A percentile compares a stretch with the other conserved stretches of the same genome.
Conservation (phyloP, 2,888 invertebrate species). For the Napeogenes sylphis region DNA sequence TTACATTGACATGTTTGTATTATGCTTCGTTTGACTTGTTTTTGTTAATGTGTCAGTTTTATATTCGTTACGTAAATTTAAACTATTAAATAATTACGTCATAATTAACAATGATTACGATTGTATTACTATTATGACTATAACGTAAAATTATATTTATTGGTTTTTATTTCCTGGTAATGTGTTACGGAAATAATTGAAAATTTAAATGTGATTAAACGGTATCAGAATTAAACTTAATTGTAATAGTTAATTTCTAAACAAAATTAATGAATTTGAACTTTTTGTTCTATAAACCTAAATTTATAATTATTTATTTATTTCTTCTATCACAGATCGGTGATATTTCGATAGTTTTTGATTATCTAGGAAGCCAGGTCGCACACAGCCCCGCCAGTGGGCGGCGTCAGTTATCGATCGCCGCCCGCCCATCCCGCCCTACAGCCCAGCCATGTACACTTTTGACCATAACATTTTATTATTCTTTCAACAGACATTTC, state of each 20-base stretch:
- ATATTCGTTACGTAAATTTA: background rate
- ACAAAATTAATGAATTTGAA: no score
- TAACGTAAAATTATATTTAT: no score
- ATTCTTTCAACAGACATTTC: conserved; percentile 29
- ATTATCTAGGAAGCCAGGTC: conserved; percentile 21
- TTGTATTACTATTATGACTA: no score
- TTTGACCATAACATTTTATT: conserved; percentile 67
- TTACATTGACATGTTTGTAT: conserved; percentile 34
- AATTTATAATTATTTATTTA: background rate
- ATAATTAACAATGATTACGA: no score
- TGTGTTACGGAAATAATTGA: conserved; percentile 1
- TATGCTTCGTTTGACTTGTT: conserved; percentile 29
- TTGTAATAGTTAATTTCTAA: no score
- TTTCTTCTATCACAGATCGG: conserved; percentile 3
- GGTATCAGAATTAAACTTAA: no score
- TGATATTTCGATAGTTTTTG: conserved; percentile 17
- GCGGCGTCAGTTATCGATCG: conserved; percentile 55
- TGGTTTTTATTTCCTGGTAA: background rate
- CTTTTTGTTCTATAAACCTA: no score
- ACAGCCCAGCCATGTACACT: conserved; percentile 47
- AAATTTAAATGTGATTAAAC: background rate
- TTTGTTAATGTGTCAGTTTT: background rate
- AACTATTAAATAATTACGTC: no score
- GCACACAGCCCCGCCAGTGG: conserved; percentile 32
- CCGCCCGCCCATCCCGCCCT: conserved; percentile 58